A percentile compares a stretch with the other conserved stretches of the same genome.
Conservation (phyloP, 2,888 invertebrate genomes). For the Eristalinus aeneus region DNA sequence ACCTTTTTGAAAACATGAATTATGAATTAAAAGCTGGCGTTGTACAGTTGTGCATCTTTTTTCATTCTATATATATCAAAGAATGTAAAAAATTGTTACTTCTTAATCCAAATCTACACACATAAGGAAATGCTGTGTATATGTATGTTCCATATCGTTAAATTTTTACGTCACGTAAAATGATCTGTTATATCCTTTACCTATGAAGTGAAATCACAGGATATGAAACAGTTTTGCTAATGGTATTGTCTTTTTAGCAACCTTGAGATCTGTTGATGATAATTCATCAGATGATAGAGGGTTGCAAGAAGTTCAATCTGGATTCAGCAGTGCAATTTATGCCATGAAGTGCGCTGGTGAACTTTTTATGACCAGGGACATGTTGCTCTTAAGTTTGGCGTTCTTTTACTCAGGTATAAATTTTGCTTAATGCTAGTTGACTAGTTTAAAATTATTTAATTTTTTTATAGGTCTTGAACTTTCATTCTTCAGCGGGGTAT, state of each 20-base stretch:
- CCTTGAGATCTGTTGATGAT: conserved; percentile 83
- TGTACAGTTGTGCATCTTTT: too few species aligned
- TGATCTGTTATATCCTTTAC: too few species aligned
- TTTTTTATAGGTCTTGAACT: conserved; percentile 91
- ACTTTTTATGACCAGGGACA: conserved; percentile 90
- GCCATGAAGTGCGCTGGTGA: conserved; percentile 88
- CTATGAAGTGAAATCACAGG: too few species aligned
- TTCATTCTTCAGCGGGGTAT: conserved; percentile 98
- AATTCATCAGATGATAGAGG: conserved; percentile 77
- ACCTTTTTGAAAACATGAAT: too few species aligned
- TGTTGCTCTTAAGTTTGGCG: conserved; percentile 91
- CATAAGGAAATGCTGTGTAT: too few species aligned
- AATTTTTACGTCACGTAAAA: too few species aligned
- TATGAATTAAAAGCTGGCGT: too few species aligned
- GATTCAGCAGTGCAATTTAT: conserved; percentile 80
- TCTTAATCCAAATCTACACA: too few species aligned
- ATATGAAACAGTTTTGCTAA: too few species aligned
- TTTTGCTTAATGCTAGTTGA: neutral
- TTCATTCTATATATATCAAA: too few species aligned
- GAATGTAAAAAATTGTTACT: too few species aligned
- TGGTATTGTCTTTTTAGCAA: conserved; percentile 86
- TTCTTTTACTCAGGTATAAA: conserved; percentile 94
- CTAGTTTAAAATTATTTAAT: conserved; percentile 51
- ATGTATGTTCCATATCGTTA: too few species aligned
- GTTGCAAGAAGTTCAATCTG: conserved; percentile 82